phyloP scores from a whole-genome alignment of 2,797 vertebrate genomes.

The Novumbra hubbsi region DNA sequence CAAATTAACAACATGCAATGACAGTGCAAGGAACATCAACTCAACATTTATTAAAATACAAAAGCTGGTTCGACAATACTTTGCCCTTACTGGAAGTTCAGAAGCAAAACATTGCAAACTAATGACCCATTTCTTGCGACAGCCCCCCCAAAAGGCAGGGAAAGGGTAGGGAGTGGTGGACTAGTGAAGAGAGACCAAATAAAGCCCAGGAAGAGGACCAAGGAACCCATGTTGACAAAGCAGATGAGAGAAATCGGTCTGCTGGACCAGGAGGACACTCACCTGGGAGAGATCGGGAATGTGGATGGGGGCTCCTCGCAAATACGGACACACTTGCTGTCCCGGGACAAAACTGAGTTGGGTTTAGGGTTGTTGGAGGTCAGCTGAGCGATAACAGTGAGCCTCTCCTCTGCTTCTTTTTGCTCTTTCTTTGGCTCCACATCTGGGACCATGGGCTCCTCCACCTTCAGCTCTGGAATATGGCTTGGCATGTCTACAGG shows the following conservation, averaged over 20 bases:
- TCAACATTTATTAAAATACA: too few relatives aligned
- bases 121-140: constrained; percentile 13
- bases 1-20: not conserved
- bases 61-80: not conserved
- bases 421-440: constrained; percentile 2
- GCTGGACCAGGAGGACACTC: constrained; percentile 69
- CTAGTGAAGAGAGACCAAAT: constrained; percentile 65
- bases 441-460: constrained; percentile 14
- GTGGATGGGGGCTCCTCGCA: constrained; percentile 47
- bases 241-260: constrained; percentile 64
- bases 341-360: constrained; percentile 10
- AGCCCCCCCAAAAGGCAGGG: constrained; percentile 46
- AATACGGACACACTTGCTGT: constrained; percentile 77
- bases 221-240: constrained; percentile 70
- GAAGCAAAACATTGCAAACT: too few relatives aligned
- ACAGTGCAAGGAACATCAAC: too few relatives aligned
- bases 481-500: constrained; percentile 57
- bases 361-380: constrained; percentile 22
- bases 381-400: constrained; percentile 7
- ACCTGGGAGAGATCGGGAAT: constrained; percentile 74
- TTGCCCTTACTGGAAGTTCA: too few relatives aligned
- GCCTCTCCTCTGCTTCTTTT: constrained; percentile 4
- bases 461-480: not conserved
- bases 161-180: constrained; percentile 58
- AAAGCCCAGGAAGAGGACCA: constrained; percentile 68